Base-by-base conservation (phyloP, 1,140 invertebrate species). In the Temnothorax nylanderi region DNA sequence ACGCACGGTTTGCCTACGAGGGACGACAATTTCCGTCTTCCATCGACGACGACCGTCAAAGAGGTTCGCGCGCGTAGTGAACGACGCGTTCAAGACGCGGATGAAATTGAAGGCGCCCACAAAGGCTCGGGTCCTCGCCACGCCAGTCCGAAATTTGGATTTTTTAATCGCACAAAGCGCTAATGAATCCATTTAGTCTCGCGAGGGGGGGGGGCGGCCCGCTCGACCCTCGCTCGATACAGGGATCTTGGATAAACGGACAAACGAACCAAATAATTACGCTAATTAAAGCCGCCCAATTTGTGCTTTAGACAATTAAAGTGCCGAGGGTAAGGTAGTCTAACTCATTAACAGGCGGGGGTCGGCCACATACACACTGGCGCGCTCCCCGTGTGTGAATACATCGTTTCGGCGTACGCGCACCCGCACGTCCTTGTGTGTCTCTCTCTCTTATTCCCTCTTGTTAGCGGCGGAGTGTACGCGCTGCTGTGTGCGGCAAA, bases 271-370 rank as follows among this genome's bases (percentile, higher is more conserved):
- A 94, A 94, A 94, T 95, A 95, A 95, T 95, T 93, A 94, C 92
- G 94, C 94, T 95, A 94, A 95, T 95, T 95, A 95, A 94, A 94
- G 93, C 91, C 93, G 93, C 92, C 93, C 93, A 94, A 95, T 94
- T 94, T 94, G 93, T 92, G 91, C 93, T 92, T 93, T 92, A 91
- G 92, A 94, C 94, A 94, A 94, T 94, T 94, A 94, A 94, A 94
- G 93, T 93, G 92, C 92, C 91, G 91, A 88, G 92, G 86, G 82
- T 87, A 91, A 88, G 92, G 90, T 88, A 88, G 90, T 88, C 90
- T 92, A 92, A 93, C 93, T 94, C 93, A 94, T 94, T 93, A 94
- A 92, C 89, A 92, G 82, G 67, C 86, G 85, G 82, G 65, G 75
- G 21, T 65, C 69, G 76, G 41, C 87, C 80, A 76, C 64, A 64